These are phyloP conservation scores for Calliopum simillimum DNA, from an alignment of 2,888 invertebrate species.

Conservation along the genomic window DNA sequence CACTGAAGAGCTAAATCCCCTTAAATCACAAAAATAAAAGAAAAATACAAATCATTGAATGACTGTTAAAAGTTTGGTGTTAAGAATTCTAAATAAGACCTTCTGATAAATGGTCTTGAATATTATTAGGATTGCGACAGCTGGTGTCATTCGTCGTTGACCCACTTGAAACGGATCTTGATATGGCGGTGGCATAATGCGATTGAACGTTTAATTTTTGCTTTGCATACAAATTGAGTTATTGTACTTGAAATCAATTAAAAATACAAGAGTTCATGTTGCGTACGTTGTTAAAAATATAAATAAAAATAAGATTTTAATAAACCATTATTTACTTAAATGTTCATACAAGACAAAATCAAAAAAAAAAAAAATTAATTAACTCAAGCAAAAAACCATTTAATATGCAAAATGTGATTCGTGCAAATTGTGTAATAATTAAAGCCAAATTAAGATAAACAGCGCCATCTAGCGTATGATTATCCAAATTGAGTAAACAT, in stretches of 20 bases:
- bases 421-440: slow-evolving; percentile 24
- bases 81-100: not conserved
- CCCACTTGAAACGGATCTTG: slow-evolving; percentile 20
- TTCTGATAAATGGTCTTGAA: not conserved
- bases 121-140: slow-evolving; percentile 1
- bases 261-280: not conserved
- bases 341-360: not conserved
- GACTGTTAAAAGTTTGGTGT: too few species aligned
- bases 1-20: too few species aligned
- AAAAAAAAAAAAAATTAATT: not conserved
- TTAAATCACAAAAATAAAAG: too few species aligned
- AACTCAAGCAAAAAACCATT: not conserved
- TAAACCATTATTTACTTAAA: not conserved
- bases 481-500: too few species aligned
- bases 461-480: too few species aligned
- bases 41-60: too few species aligned
- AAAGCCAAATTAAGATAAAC: not conserved
- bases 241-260: slow-evolving; percentile 13
- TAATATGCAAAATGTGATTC: not conserved
- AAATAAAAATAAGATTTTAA: not conserved
- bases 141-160: slow-evolving; percentile 5
- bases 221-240: slow-evolving; percentile 15
- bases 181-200: not conserved
- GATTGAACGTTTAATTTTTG: not conserved
- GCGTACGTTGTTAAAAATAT: not conserved